Base-by-base conservation (phyloP, 1,140 invertebrate species). In the Hypsibius dujardini region DNA sequence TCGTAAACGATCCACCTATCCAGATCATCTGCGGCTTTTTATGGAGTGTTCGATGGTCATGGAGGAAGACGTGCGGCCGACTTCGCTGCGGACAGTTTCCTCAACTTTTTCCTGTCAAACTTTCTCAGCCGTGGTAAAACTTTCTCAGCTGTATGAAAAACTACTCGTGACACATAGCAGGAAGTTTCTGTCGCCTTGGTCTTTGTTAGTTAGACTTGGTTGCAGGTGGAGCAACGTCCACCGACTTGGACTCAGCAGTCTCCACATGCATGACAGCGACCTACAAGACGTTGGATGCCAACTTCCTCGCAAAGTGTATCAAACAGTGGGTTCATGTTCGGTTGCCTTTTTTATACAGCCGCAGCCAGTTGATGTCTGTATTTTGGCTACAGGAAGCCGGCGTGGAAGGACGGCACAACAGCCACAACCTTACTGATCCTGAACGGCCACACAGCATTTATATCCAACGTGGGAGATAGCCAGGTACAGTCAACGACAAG, bases 341-440 rank as follows among this genome's bases (percentile, higher is more conserved):
- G 28, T 28, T 28, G 28, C 28, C 28, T 28, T 28, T 28, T 28
- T 28, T 28, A 28, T 28, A 28, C 28, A 28, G 28, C 28, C 28
- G 28, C 28, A 28, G 28, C 28, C 28, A 28, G 28, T 28, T 28
- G 28, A 28, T 28, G 28, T 45, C 40, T 12, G 71, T 73, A 56
- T 14, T 59, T 46, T 59, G 47, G 15, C 70, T n/a, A 47, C 46
- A 81, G 81, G 46, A 81, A 79, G 73, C 82, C 82, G 46, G 74
- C 78, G 2, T 79, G 81, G 79, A 83, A 83, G 75, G 82, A 83
- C 78, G 82, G 82, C 2, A 79, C 80, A 14, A 83, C 82, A 71
- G 81, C 79, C 14, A 79, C 80, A 59, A 74, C 77, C 46, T 75
- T 82, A 12, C 71, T 83, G 1, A 75, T 77, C 2, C 74, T 83